phyloP scores from a whole-genome alignment of 2,113 vertebrate genomes.

The Laticauda laticaudata region DNA sequence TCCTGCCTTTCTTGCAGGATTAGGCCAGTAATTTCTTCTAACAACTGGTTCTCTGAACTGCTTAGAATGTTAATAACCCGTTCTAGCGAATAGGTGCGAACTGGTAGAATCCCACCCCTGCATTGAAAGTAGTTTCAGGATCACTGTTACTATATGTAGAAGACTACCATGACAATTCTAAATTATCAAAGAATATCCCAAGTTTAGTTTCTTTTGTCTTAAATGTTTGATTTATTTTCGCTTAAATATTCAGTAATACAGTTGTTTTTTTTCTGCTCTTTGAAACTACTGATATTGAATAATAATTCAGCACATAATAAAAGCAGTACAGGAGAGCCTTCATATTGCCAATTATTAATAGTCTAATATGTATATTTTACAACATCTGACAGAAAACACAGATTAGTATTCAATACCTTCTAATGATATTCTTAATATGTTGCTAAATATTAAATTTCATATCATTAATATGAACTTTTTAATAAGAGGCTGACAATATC shows the following conservation, averaged over 20 bases:
- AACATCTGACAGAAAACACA: constrained; percentile 19
- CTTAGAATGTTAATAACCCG: too few species aligned
- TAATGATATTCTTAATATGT: constrained; percentile 3
- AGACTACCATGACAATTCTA: neutral
- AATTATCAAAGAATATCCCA: neutral
- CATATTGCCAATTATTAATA: neutral
- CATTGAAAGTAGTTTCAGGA: neutral
- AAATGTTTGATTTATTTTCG: neutral
- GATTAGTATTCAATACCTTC: neutral
- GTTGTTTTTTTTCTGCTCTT: neutral
- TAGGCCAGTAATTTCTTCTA: too few species aligned
- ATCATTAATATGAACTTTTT: neutral
- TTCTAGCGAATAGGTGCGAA: too few species aligned
- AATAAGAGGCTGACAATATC: neutral
- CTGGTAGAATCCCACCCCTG: too few species aligned
- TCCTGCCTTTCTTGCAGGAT: too few species aligned
- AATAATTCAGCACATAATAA: neutral
- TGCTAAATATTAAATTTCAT: constrained; percentile 18
- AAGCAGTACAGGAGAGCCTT: neutral
- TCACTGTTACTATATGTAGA: neutral
- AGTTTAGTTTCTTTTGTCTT: neutral
- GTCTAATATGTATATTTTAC: neutral
- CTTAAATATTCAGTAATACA: too few species aligned
- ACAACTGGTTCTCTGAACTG: too few species aligned
- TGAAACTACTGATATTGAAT: neutral